Evolutionary conservation across 2,797 vertebrate species (phyloP), one percentile per base, ranked within the genome.

Genomic region (Psittacula derbiana): DNA sequence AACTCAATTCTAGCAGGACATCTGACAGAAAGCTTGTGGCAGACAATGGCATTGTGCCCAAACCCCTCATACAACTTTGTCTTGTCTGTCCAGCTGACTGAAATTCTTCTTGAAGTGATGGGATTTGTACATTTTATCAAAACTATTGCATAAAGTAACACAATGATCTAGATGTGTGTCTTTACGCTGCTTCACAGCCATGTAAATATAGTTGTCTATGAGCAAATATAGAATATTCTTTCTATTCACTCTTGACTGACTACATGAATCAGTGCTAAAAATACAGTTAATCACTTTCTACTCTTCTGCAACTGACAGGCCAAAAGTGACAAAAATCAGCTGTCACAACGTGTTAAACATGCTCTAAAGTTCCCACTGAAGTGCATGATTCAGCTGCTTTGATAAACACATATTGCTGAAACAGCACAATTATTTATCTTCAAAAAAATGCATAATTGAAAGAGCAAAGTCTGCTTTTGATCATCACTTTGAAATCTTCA

Each of bases 401-500:
- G 97, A 97, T 96, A 91, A 86, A 74, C 72, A 95, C 88, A 89
- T 84, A 95, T 96, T 97, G 95, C 96, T 97, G 95, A 95, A 97
- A 80, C 84, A 75, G 92, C 94, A 97, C 86, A 97, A 90, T 97
- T 88, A 97, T 80, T 89, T 96, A 96, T 97, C 89, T 96, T 94
- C 84, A 94, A 91, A 97, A 44, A 97, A 97, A 97, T 66, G 53
- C 62, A 97, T 91, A 97, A 97, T 95, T 96, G 92, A 90, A 97
- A 97, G 95, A 97, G 90, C 79, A 95, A 95, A 96, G 93, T 96
- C 72, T 95, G 90, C 82, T 95, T 97, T 98, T 97, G 97, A 98
- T 97, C 96, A 97, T 85, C 75, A 85, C 94, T 97, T 96, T 97
- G 94, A 97, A 97, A 97, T 94, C 92, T 96, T 97, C 94, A 97